These are phyloP conservation scores for Eupithecia abbreviata DNA, from an alignment of 2,888 invertebrate species.

Conservation along the genomic window DNA sequence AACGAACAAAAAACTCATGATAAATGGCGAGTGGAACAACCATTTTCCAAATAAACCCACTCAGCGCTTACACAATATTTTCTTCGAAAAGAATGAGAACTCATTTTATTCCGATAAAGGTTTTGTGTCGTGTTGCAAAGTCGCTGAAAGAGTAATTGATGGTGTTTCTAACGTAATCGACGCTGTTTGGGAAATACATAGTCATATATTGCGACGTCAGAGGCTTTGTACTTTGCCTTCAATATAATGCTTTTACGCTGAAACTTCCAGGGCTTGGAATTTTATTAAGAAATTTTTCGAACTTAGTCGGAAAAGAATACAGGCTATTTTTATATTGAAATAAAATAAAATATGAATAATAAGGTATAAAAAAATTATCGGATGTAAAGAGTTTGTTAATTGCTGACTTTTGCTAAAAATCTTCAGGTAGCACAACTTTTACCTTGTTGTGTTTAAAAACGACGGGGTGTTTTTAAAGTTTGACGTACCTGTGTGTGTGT, in stretches of 20 bases:
- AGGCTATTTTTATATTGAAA: too few species aligned
- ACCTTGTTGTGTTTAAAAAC: too few species aligned
- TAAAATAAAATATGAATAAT: too few species aligned
- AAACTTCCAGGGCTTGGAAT: neutral
- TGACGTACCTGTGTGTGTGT: too few species aligned
- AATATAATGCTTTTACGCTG: neutral
- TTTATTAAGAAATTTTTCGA: neutral
- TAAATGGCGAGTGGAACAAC: slow-evolving; percentile 1
- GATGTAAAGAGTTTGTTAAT: too few species aligned
- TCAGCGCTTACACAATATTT: slow-evolving; percentile 14
- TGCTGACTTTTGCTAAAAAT: too few species aligned
- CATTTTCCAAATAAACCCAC: slow-evolving; percentile 1
- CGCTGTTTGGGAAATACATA: slow-evolving; percentile 21
- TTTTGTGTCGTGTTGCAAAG: slow-evolving; percentile 24
- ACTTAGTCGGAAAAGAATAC: neutral
- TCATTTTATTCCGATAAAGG: slow-evolving; percentile 16
- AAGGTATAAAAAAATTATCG: too few species aligned
- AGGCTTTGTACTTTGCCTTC: neutral
- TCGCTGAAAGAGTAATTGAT: slow-evolving; percentile 24
- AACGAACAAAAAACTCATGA: neutral
- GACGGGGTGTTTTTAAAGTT: too few species aligned
- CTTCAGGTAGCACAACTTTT: too few species aligned
- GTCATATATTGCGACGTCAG: slow-evolving; percentile 22
- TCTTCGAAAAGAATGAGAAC: slow-evolving; percentile 17
- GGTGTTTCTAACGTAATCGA: slow-evolving; percentile 21